Base-by-base conservation (phyloP, 2,113 vertebrate species). In the Nothoprocta pentlandii region DNA sequence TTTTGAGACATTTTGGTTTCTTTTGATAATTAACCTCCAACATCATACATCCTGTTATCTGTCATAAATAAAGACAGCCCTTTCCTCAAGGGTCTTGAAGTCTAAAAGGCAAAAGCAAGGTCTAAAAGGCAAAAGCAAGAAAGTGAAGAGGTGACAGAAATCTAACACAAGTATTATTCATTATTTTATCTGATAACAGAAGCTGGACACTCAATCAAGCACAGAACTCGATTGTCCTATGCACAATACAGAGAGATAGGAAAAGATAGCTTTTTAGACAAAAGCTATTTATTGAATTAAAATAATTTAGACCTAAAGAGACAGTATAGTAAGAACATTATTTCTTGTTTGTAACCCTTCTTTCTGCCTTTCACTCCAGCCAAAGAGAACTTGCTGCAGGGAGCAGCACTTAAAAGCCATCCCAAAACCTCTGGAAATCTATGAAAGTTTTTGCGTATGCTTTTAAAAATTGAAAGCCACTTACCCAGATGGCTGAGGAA, bases 41-140 rank as follows among this genome's bases (percentile, higher is more conserved):
- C 51, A 80, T 32, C 15, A 74, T 36, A n/a, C 34, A 75, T 76
- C 61, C 71, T 58, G 41, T 84, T 94, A 84, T 89, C 22, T 71
- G 23, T 88, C 80, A 90, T 56, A 89, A 94, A 90, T 90, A 88
- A 90, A 94, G 80, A 71, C 77, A 91, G n/a, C 12, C 49, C 34
- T 79, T 92, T 53, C 83, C 73, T 86, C 83, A 64, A 90, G 61
- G 19, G 30, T 80, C 34, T 56, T 85, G 47, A 32, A 81, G 69
- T 79, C 83, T 86, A 94, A 90, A 91, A 92, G 20, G 5, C 36
- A 39, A 39, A 39, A 39, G 36, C 36, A 39, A 39, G 36, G 69
- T 79, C 83, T 86, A 94, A 90, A 91, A 92, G 21, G 6, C 42
- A 90, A 74, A 32, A 89, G 30, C 5, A 80, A 86, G 67, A 53